phyloP scores from a whole-genome alignment of 1,140 invertebrate species.

The Polypedilum pembai region DNA sequence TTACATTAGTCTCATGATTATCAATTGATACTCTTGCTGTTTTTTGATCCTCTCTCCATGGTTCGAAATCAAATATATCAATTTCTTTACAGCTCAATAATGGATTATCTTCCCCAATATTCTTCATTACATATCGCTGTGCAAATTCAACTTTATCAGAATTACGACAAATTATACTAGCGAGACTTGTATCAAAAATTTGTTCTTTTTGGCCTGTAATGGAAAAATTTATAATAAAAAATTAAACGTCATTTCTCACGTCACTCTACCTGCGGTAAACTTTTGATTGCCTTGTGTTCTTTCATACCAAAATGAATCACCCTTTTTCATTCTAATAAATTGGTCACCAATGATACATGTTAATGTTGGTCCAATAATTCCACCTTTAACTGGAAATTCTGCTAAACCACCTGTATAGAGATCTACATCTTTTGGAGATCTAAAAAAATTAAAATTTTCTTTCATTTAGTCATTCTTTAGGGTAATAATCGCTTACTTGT shows the following conservation, averaged over 20 bases:
- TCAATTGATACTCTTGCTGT: neutral
- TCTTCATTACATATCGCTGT: conserved; percentile 71
- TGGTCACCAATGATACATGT: conserved; percentile 81
- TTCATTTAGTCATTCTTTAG: neutral
- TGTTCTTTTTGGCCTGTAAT: conserved; percentile 71
- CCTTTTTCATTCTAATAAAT: conserved; percentile 68
- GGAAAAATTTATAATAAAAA: neutral
- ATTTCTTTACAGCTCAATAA: conserved; percentile 55
- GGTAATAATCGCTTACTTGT: conserved; percentile 46
- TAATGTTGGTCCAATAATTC: conserved; percentile 74
- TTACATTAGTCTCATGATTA: conserved; percentile 30
- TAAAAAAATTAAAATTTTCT: conserved; percentile 37
- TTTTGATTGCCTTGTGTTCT: conserved; percentile 53
- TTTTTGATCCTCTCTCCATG: conserved; percentile 50
- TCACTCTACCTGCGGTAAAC: conserved; percentile 57
- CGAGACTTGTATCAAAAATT: conserved; percentile 74
- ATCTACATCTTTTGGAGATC: conserved; percentile 74
- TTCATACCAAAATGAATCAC: conserved; percentile 86
- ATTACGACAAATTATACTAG: conserved; percentile 84
- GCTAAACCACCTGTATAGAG: conserved; percentile 77
- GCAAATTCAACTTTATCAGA: conserved; percentile 62
- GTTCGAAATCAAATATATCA: conserved; percentile 48
- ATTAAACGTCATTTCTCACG: neutral
- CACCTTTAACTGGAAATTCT: conserved; percentile 58
- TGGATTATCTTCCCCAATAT: conserved; percentile 50